Evolutionary conservation across 2,888 invertebrate genomes (phyloP).

Genomic region (Trissoscelio sp.): DNA sequence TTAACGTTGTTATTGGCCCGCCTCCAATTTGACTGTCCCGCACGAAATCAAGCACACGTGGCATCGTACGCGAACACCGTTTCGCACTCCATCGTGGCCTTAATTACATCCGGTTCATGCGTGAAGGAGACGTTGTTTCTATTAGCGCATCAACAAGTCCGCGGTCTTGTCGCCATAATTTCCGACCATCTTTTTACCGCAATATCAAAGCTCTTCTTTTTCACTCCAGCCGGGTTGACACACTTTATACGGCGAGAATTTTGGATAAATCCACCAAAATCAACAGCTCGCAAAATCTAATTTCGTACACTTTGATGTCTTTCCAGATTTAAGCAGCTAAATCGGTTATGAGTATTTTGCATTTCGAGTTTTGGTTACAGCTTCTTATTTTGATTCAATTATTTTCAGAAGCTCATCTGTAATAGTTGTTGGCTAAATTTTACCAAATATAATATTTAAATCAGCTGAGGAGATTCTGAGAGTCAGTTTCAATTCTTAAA

Average conservation of each 20-base stretch:
- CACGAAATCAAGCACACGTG: conserved; percentile 65
- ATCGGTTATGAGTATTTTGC: no score
- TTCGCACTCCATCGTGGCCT: conserved; percentile 72
- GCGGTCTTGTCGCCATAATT: conserved; percentile 9
- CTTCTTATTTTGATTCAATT: no score
- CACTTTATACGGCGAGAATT: conserved; percentile 5
- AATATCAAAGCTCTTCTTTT: neutral
- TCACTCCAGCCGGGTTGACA: conserved; percentile 1
- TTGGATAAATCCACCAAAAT: conserved; percentile 14
- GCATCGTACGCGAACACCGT: conserved; percentile 62
- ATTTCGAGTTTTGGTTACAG: no score
- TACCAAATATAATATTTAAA: no score
- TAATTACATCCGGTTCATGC: conserved; percentile 72
- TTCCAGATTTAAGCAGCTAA: conserved; percentile 17
- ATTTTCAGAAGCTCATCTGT: no score
- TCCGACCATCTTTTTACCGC: neutral
- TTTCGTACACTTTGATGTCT: conserved; percentile 41
- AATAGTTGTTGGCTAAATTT: no score
- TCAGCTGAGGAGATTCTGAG: no score
- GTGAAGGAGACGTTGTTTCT: conserved; percentile 36
- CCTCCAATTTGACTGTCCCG: conserved; percentile 69
- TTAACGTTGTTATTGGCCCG: conserved; percentile 64
- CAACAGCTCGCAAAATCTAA: conserved; percentile 38
- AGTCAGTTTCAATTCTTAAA: no score
- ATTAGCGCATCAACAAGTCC: conserved; percentile 7